Conservation (phyloP, 2,113 vertebrate genomes). For the Malurus elegans region DNA sequence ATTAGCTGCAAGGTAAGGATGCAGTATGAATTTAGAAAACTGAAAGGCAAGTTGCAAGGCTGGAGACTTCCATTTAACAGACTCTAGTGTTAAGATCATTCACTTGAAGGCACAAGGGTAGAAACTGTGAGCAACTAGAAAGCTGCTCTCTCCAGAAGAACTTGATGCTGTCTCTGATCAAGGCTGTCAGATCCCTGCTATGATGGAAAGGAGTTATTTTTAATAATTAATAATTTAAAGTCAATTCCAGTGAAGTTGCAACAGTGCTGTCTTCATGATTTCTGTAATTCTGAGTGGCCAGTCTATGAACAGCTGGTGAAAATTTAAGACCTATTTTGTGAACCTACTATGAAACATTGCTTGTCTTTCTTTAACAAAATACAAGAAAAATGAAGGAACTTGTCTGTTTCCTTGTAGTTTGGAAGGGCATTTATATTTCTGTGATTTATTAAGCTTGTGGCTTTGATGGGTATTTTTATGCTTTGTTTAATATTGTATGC, state of each 20-base stretch:
- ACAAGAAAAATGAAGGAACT: neutral
- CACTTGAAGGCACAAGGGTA: neutral
- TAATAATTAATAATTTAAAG: neutral
- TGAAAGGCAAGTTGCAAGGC: neutral
- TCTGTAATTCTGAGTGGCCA: neutral
- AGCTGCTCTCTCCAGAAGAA: neutral
- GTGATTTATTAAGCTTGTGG: conserved; percentile 1
- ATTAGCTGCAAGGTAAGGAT: neutral
- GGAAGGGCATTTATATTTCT: neutral
- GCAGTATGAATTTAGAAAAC: neutral
- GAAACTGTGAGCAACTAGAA: neutral
- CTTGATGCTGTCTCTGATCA: neutral
- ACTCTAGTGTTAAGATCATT: neutral
- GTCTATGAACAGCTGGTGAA: neutral
- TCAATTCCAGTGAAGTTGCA: neutral
- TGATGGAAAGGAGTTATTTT: neutral
- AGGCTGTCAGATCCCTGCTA: neutral
- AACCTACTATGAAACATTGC: neutral
- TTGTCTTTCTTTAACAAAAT: neutral
- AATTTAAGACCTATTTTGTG: neutral
- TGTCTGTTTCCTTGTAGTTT: neutral
- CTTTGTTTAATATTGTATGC: conserved; percentile 20
- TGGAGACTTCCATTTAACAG: neutral
- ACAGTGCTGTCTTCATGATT: neutral
- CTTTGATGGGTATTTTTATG: neutral